A percentile compares a stretch with the other conserved stretches of the same genome.
These are phyloP conservation scores for Saxicola maurus DNA, from an alignment of 2,797 vertebrate genomes.

Conservation along the genomic window DNA sequence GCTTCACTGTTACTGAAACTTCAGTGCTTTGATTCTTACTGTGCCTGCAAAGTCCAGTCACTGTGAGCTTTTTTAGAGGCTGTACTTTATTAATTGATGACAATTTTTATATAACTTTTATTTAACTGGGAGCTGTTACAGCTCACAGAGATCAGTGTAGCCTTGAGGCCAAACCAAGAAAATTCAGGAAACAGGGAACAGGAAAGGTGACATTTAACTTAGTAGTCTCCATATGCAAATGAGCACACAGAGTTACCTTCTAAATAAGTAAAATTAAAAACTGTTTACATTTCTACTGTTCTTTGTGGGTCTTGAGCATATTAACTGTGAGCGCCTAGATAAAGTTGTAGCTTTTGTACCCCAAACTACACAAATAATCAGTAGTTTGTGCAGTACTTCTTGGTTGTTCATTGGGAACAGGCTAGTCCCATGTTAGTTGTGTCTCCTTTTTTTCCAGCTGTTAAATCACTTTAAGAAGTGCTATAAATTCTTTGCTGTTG, in stretches of 20 bases:
- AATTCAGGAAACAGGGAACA: background rate
- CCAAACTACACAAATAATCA: background rate
- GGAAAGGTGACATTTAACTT: background rate
- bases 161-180: background rate
- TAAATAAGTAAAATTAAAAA: background rate
- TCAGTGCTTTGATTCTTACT: background rate
- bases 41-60: background rate
- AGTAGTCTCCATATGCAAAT: background rate
- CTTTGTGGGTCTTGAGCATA: background rate
- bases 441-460: background rate
- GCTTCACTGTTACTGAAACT: background rate
- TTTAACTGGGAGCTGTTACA: background rate
- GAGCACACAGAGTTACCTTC: background rate
- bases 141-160: background rate
- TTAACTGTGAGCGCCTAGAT: background rate
- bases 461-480: background rate
- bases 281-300: background rate
- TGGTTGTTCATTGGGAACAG: background rate
- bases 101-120: background rate
- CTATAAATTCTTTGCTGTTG: background rate
- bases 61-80: background rate
- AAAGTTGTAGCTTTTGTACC: background rate
- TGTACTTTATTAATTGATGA: background rate
- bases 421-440: background rate
- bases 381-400: background rate